phyloP scores from a whole-genome alignment of 2,797 vertebrate genomes.

The Xenops minutus region DNA sequence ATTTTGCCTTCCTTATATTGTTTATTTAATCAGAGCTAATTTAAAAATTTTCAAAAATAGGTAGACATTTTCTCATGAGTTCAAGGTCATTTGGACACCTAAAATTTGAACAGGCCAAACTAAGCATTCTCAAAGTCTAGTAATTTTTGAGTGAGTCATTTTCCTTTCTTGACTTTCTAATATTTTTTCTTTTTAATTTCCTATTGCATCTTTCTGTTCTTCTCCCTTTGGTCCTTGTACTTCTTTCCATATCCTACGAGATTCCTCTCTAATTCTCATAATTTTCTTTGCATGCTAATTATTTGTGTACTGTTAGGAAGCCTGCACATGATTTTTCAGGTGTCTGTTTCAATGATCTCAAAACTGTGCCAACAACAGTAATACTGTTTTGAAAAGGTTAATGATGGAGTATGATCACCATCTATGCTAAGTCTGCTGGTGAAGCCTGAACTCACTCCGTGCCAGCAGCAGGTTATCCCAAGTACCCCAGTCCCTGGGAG shows the following conservation, averaged over 20 bases:
- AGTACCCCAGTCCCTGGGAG: not conserved
- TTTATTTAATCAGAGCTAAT: not conserved
- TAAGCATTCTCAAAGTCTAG: not conserved
- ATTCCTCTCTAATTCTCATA: not conserved
- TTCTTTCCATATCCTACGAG: not conserved
- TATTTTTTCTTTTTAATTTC: not conserved
- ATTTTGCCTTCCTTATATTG: not conserved
- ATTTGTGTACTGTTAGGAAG: not conserved
- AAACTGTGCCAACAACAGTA: not conserved
- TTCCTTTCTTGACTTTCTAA: not conserved
- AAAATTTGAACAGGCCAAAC: not conserved
- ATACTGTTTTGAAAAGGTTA: not conserved
- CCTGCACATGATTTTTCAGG: not conserved
- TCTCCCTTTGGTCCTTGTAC: not conserved
- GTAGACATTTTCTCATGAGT: not conserved
- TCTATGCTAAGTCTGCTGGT: not conserved
- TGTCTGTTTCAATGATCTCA: not conserved
- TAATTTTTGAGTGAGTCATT: not conserved
- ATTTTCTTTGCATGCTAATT: not conserved
- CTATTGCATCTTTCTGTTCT: not conserved
- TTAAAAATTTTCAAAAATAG: not conserved
- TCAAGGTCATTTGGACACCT: not conserved
- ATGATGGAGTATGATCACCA: not conserved
- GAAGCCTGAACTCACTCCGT: not conserved
- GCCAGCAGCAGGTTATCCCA: not conserved